Conservation (phyloP, 2,113 vertebrate genomes). For the Columba janthina region DNA sequence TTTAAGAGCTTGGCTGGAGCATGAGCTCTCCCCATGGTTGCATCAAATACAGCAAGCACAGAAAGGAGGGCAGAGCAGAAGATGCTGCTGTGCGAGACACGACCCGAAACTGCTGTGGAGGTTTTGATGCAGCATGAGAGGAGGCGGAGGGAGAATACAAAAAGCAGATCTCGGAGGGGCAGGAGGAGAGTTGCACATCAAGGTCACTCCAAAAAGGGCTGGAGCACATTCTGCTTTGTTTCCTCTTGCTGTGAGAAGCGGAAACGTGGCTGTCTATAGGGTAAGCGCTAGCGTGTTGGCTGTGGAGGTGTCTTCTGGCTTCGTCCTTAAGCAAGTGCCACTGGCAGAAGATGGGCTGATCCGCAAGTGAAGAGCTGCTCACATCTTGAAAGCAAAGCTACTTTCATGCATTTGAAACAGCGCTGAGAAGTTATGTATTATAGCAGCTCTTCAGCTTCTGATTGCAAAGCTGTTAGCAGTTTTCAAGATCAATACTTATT, state of each 20-base stretch:
- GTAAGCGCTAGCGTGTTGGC: rapidly evolving
- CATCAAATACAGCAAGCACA: rapidly evolving
- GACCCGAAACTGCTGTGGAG: not conserved
- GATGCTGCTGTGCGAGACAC: not conserved
- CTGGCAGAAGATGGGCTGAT: not conserved
- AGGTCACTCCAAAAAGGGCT: not conserved
- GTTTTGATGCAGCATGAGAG: not conserved
- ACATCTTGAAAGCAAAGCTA: not conserved
- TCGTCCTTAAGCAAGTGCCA: not conserved
- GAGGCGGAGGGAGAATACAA: not conserved
- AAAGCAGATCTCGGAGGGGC: not conserved
- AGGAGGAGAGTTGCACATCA: not conserved
- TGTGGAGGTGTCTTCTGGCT: not conserved
- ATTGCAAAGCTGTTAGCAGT: not conserved
- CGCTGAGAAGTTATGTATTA: not conserved
- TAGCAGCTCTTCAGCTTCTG: not conserved
- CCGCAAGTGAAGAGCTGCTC: not conserved
- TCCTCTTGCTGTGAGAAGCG: not conserved
- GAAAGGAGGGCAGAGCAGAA: not conserved
- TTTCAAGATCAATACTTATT: not conserved
- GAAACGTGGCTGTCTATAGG: not conserved
- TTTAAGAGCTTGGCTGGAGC: not conserved
- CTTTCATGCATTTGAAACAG: not conserved
- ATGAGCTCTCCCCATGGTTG: not conserved
- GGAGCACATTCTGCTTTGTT: not conserved